These are phyloP conservation scores for Microctenopoma steveboyesi DNA, from an alignment of 2,797 vertebrate genomes.

Conservation along the genomic window DNA sequence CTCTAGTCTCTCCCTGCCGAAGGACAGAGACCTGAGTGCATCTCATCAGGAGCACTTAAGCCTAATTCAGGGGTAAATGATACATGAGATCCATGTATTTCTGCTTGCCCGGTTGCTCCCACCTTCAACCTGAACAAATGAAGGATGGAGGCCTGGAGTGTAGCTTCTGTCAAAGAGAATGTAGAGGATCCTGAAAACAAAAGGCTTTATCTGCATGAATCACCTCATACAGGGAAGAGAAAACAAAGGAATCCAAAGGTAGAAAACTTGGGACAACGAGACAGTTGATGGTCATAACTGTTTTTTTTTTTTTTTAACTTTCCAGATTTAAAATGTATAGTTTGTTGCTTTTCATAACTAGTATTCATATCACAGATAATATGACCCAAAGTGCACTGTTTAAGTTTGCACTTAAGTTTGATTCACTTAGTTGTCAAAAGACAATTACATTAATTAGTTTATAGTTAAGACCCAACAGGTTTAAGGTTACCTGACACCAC, in stretches of 20 bases:
- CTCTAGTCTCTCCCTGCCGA: conserved; percentile 55
- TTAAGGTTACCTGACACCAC: conserved; percentile 38
- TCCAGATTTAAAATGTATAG: conserved; percentile 48
- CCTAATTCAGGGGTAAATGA: conserved; percentile 60
- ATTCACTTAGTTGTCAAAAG: conserved; percentile 29
- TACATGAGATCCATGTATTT: conserved; percentile 65
- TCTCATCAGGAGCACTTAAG: conserved; percentile 51
- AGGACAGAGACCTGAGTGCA: conserved; percentile 56
- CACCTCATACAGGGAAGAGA: conserved; percentile 57
- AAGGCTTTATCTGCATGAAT: conserved; percentile 45
- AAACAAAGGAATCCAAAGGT: conserved; percentile 67
- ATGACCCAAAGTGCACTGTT: conserved; percentile 46
- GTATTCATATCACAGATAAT: conserved; percentile 51
- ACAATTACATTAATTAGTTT: conserved; percentile 41
- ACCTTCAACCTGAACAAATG: conserved; percentile 64
- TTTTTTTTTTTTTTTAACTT: conserved; percentile 16
- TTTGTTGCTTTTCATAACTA: conserved; percentile 58
- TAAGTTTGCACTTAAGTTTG: conserved; percentile 35
- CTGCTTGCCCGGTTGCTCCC: conserved; percentile 58
- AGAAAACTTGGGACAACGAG: conserved; percentile 50
- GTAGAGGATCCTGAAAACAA: conserved; percentile 50
- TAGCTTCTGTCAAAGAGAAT: conserved; percentile 60
- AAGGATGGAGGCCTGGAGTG: conserved; percentile 53
- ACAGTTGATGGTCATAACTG: conserved; percentile 24
- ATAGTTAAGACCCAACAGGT: conserved; percentile 29